Evolutionary conservation across 2,797 vertebrate species (phyloP).

Genomic region (Chlorospingus semifuscus): DNA sequence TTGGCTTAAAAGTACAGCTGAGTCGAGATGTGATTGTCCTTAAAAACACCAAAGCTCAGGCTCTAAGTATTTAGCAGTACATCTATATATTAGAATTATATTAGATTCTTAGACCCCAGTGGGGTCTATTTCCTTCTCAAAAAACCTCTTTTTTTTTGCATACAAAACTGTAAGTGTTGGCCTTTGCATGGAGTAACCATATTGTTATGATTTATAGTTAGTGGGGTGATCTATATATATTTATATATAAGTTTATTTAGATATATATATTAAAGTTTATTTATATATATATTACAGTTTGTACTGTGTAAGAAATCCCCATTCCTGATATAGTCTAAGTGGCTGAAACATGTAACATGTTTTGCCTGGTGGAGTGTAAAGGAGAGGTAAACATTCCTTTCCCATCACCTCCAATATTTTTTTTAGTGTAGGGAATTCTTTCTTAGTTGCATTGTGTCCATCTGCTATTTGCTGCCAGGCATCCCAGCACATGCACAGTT

Average conservation of each 20-base stretch:
- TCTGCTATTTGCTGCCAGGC: constrained; percentile 3
- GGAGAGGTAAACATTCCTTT: not conserved
- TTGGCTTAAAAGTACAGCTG: not conserved
- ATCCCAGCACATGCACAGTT: not conserved
- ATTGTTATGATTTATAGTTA: not conserved
- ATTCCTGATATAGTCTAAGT: not conserved
- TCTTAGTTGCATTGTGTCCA: not conserved
- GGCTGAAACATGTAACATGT: not conserved
- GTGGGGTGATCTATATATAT: not conserved
- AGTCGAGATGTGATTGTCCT: not conserved
- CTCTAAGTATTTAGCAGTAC: not conserved
- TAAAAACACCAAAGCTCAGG: not conserved
- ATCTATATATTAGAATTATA: not conserved
- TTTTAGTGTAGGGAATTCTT: not conserved
- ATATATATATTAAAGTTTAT: not conserved
- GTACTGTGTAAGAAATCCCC: not conserved
- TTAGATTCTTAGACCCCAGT: not conserved
- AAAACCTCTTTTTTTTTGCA: not conserved
- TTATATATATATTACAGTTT: not conserved
- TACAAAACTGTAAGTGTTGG: not conserved
- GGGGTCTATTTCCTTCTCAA: not conserved
- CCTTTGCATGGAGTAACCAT: not conserved
- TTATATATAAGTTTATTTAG: not conserved
- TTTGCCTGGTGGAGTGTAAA: not conserved
- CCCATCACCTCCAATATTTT: not conserved